These are phyloP conservation scores for Molorchus minor DNA, from an alignment of 2,888 invertebrate genomes.

Conservation along the genomic window DNA sequence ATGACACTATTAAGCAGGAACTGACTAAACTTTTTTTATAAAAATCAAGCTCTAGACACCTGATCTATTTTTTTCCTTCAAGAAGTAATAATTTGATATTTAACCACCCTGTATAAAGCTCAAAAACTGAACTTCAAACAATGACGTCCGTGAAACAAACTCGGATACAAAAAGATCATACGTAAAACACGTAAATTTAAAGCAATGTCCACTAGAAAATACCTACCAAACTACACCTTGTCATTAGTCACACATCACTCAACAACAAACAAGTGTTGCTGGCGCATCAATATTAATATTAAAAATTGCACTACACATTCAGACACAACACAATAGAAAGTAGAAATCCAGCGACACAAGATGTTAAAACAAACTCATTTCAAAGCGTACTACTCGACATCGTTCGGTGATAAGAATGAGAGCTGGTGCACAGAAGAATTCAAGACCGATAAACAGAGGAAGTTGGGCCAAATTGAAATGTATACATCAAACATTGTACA, in stretches of 20 bases:
- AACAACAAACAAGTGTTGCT: not conserved
- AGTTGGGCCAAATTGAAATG: conserved; percentile 2
- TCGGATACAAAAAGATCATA: not conserved
- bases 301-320: not conserved
- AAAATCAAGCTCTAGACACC: not conserved
- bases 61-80: not conserved
- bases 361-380: not conserved
- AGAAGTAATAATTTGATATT: not conserved
- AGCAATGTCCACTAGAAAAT: not conserved
- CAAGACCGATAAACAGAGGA: conserved; percentile 8
- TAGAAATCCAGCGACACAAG: not conserved
- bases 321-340: not conserved
- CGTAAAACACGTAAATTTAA: not conserved
- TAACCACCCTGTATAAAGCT: too few relatives aligned
- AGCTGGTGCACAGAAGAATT: not conserved
- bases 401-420: conserved; percentile 9
- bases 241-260: not conserved
- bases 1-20: too few relatives aligned
- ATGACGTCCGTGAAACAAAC: too few relatives aligned
- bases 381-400: conserved; percentile 1
- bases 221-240: not conserved
- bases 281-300: not conserved
- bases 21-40: not conserved
- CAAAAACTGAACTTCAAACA: too few relatives aligned
- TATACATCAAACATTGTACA: not conserved